Evolutionary conservation across 2,797 vertebrate species (phyloP).

Genomic region (Graptemys geographica): DNA sequence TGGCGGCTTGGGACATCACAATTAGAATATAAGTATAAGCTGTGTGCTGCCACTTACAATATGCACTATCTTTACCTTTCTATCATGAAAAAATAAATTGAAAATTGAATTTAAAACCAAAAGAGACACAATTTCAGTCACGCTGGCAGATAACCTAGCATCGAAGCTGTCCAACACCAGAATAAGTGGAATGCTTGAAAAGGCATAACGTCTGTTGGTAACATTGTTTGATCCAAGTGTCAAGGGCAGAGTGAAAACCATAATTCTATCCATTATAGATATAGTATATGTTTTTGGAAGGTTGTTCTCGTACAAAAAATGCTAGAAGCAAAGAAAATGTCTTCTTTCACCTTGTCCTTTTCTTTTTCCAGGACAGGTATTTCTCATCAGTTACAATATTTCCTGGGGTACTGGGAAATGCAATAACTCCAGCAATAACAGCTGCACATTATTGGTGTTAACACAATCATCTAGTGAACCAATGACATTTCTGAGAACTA

Average conservation of each 20-base stretch:
- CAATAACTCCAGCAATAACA: neutral
- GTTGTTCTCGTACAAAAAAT: neutral
- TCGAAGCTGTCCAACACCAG: neutral
- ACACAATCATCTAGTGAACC: neutral
- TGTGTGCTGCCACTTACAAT: neutral
- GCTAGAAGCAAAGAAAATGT: neutral
- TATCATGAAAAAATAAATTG: neutral
- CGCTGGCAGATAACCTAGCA: constrained; percentile 3
- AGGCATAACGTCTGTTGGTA: neutral
- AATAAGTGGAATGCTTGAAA: neutral
- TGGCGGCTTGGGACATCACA: neutral
- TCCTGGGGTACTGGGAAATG: neutral
- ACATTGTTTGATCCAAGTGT: neutral
- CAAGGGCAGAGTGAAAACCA: neutral
- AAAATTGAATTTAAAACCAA: neutral
- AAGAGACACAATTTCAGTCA: constrained; percentile 7
- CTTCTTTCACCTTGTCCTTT: neutral
- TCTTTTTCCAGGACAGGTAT: neutral
- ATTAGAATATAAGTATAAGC: neutral
- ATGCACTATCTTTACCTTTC: fast-evolving
- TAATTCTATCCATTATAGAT: neutral
- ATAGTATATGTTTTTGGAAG: fast-evolving
- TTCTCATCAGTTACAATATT: neutral
- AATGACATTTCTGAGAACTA: neutral
- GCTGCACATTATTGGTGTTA: neutral